Base-by-base conservation (phyloP, 2,888 invertebrate genomes). In the Drosophila yooni region DNA sequence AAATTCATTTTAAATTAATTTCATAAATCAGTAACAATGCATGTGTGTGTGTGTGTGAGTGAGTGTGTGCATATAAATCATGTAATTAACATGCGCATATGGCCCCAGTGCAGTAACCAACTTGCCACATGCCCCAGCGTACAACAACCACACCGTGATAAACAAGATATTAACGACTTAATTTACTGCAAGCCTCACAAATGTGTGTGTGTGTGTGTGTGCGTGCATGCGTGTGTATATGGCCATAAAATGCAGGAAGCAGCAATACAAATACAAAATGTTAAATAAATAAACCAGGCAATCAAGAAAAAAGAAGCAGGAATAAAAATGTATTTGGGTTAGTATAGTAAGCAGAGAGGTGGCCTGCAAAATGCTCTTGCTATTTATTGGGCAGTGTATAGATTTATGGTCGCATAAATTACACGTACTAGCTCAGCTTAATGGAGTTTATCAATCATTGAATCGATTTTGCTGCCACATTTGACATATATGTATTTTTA, bases 151-250 rank as follows among this genome's bases (percentile, higher is more conserved):
- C 59, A 70, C 75, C 82, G 78, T 84, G 89, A 87, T 87, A 87
- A 87, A 87, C 91, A 90, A 87, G 82, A 90, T 89, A 87, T 87
- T 89, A 87, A 87, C 88, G 85, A 90, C 91, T 87, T 90, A 84
- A 87, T 87, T 87, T 87, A 90, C 89, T 87, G 89, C 88, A 73
- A 71, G 66, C 72, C 72, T 51, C 66, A 18, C 43, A 43, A 15
- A 31, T 15, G 15, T 21, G 31, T 52, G 21, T 21, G 21, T 21
- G 21, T 21, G 21, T 21, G 21, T 21, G 51, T 50, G 38, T 65
- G 64, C 63, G 65, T 72, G 68, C 70, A 66, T 63, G 43, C 63
- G 81, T 57, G 34, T 40, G 66, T 65, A 57, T 36, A 18, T 69
- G 73, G 74, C 57, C 83, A 89, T 90, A 74, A 85, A 88, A 70